Base-by-base conservation (phyloP, 2,113 vertebrate genomes). In the Cyphomyrus discorhynchus region DNA sequence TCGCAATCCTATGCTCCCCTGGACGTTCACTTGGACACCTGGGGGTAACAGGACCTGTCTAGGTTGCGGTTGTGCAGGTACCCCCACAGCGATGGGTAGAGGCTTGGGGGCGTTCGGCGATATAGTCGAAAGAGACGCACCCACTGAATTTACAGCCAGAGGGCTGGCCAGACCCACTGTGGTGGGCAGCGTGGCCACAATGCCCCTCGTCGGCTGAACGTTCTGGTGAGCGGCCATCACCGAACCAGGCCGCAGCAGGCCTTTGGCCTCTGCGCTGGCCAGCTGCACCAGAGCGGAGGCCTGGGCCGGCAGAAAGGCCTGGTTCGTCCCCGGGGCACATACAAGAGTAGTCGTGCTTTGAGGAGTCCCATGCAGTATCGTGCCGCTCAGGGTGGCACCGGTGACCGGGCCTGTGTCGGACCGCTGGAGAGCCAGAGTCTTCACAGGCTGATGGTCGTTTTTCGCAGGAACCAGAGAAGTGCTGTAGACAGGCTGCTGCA, bases 21-120 rank as follows among this genome's bases (percentile, higher is more conserved):
- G 96, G 87, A 94, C 5, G 3, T 92, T 96, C 88, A 96, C 85
- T 0, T 97, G 93, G 90, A 96, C 66, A 62, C 95, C 93, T 15
- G 94, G 92, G 3, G 97, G 94, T 17, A 99, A 92, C 3, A 98
- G 90, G 46, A 97, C 42, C 52, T 97, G 95, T 0, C 95, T 97
- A 10, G 0, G 89, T 90, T 93, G 92, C 91, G 88, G 88, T 87
- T 94, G 93, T n/a, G 77, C 70, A 49, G 91, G 92, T 88, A 90
- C 27, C 1, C 92, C 91, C 1, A 94, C 49, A 46, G 93, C 77
- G 53, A 94, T 15, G 0, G 94, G 89, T 2, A 91, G 77, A 53
- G 90, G 94, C 86, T 94, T 94, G 11, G 94, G 91, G 88, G 94
- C 77, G 13, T 31, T 88, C 8, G 49, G 53, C 5, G 90, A 70